Conservation (phyloP, 2,888 invertebrate genomes). For the Nemotelus nigrinus region DNA sequence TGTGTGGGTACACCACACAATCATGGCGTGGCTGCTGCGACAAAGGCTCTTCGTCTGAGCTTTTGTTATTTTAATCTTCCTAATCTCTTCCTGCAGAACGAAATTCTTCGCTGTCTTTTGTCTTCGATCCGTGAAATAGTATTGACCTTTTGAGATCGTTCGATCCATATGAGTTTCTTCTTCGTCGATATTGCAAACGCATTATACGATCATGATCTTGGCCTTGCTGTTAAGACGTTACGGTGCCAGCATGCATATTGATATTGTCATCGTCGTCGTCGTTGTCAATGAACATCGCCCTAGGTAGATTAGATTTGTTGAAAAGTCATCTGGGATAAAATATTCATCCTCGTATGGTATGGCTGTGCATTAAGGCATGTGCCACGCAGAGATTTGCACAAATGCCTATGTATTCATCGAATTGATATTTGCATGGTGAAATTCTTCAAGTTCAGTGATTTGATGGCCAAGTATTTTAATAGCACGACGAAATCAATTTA, state of each 20-base stretch:
- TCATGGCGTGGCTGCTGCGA: conserved; percentile 49
- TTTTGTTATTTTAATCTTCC: conserved; percentile 44
- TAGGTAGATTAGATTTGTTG: too few species aligned
- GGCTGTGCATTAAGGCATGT: too few species aligned
- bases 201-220: conserved; percentile 20
- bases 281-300: too few species aligned
- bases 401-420: too few species aligned
- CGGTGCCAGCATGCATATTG: background rate
- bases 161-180: background rate
- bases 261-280: background rate
- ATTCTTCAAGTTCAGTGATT: too few species aligned
- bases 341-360: too few species aligned
- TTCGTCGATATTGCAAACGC: conserved; percentile 9
- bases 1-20: conserved; percentile 43
- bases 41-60: conserved; percentile 10
- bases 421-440: too few species aligned
- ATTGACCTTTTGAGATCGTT: conserved; percentile 24
- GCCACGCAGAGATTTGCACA: too few species aligned
- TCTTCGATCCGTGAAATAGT: conserved; percentile 38
- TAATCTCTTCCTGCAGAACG: conserved; percentile 45
- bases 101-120: conserved; percentile 26
- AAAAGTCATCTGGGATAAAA: too few species aligned
- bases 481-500: too few species aligned
- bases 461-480: too few species aligned
- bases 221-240: conserved; percentile 12